Evolutionary conservation across 2,113 vertebrate genomes (phyloP).

Genomic region (Tonatia bakeri): DNA sequence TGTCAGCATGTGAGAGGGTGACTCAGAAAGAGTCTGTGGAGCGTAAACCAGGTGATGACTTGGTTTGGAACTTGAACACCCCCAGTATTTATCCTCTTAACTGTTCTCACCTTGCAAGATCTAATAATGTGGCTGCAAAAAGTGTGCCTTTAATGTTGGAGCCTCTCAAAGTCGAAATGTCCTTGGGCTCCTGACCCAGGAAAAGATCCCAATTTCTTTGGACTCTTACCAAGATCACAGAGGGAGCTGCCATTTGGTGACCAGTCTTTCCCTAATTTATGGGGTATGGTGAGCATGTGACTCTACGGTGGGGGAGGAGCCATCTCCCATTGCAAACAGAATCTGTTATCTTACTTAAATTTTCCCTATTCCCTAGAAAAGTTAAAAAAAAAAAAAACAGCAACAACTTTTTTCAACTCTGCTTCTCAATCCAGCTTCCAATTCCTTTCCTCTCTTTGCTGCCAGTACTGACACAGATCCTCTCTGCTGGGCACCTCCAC

Average conservation of each 20-base stretch:
- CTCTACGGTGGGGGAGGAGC: neutral
- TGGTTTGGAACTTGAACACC: neutral
- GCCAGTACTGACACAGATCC: neutral
- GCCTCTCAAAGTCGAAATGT: neutral
- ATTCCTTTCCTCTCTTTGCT: neutral
- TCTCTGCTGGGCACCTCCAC: neutral
- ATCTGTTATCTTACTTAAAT: neutral
- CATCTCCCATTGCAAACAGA: neutral
- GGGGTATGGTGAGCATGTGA: neutral
- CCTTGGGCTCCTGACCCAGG: neutral
- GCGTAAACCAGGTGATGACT: neutral
- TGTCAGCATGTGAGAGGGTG: neutral
- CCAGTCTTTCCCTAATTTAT: neutral
- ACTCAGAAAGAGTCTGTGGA: neutral
- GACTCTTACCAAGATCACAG: neutral
- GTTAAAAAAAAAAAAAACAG: neutral
- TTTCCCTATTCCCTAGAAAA: neutral
- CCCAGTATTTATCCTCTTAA: neutral
- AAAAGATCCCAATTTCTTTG: neutral
- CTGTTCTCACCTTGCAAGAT: neutral
- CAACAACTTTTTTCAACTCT: neutral
- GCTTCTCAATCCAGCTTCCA: neutral
- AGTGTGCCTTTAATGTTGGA: neutral
- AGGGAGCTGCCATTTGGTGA: neutral
- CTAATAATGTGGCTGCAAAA: neutral